These are phyloP conservation scores for Rugalucina vietnamica DNA, from an alignment of 2,888 invertebrate genomes.

Conservation along the genomic window DNA sequence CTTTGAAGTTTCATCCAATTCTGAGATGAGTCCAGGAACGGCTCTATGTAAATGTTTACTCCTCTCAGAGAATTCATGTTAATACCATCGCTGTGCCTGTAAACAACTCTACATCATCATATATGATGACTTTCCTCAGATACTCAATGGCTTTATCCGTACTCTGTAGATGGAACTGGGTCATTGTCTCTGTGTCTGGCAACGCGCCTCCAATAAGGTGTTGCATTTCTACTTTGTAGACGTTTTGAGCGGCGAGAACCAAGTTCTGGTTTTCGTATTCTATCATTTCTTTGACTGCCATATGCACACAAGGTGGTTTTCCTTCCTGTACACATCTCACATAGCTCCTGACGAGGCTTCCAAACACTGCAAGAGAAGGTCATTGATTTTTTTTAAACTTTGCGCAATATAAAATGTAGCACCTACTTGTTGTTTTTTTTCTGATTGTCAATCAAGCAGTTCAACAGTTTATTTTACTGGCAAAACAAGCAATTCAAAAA, in stretches of 20 bases:
- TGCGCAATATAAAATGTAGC: too few species aligned
- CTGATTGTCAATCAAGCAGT: too few species aligned
- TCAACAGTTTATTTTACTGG: too few species aligned
- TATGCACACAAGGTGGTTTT: neutral
- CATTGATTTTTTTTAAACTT: too few species aligned
- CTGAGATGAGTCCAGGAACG: too few species aligned
- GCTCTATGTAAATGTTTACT: too few species aligned
- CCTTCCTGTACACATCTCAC: neutral
- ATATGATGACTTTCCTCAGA: neutral
- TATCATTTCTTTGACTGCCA: constrained; percentile 10
- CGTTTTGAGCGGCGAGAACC: neutral
- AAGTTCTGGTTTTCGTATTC: neutral
- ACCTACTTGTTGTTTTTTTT: too few species aligned
- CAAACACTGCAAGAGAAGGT: constrained; percentile 14
- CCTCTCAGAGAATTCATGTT: too few species aligned
- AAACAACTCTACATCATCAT: constrained; percentile 15
- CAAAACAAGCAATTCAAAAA: too few species aligned
- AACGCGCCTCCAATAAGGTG: neutral
- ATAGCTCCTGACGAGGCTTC: constrained; percentile 7
- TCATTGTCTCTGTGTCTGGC: neutral
- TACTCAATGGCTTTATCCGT: neutral
- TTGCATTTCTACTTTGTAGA: constrained; percentile 17
- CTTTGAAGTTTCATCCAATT: too few species aligned
- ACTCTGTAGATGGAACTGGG: neutral
- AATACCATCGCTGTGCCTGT: constrained; percentile 7